Evolutionary conservation across 2,888 invertebrate genomes (phyloP).

Genomic region (Furcula furcula): DNA sequence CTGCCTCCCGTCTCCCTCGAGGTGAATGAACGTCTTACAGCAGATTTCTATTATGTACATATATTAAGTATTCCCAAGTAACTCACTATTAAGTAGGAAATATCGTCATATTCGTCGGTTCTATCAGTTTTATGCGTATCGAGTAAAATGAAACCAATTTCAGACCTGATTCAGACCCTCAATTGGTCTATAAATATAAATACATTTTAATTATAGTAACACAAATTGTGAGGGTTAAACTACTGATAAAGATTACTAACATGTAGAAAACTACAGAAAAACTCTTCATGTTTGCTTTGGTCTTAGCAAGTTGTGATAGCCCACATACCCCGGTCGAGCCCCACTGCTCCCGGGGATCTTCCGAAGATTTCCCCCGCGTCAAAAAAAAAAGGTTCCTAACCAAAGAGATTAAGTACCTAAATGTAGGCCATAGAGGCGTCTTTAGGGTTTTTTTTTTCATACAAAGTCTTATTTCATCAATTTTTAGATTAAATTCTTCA

Average conservation of each 20-base stretch:
- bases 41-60: conserved; percentile 51
- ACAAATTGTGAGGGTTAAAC: background rate
- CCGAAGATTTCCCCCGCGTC: too few relatives aligned
- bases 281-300: too few relatives aligned
- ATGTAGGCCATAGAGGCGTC: too few relatives aligned
- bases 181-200: background rate
- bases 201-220: background rate
- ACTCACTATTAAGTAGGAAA: conserved; percentile 5
- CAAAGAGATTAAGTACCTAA: too few relatives aligned
- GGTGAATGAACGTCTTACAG: conserved; percentile 64
- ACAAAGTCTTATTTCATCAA: too few relatives aligned
- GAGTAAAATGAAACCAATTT: background rate
- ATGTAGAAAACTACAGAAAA: too few relatives aligned
- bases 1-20: conserved; percentile 35
- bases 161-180: background rate
- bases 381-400: too few relatives aligned
- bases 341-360: too few relatives aligned
- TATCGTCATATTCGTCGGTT: background rate
- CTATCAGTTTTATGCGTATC: background rate
- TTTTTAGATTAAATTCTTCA: too few relatives aligned
- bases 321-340: too few relatives aligned
- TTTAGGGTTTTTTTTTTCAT: too few relatives aligned
- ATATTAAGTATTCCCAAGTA: conserved; percentile 28
- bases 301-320: too few relatives aligned
- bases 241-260: background rate